A percentile compares a stretch with the other conserved stretches of the same genome.
Conservation (phyloP, 1,140 invertebrate species). For the Hesperophylax magnus region DNA sequence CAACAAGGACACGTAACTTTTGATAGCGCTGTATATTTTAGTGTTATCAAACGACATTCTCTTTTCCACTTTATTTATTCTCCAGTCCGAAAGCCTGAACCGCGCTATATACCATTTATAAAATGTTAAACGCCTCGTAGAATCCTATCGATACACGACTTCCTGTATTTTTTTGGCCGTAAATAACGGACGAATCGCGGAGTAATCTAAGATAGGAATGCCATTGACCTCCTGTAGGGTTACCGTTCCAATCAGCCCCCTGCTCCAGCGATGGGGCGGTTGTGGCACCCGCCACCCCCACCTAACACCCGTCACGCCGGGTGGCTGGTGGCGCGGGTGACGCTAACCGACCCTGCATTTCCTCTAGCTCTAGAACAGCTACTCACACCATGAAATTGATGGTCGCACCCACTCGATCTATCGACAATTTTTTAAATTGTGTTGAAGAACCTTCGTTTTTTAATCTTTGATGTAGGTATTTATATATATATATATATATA, state of each 20-base stretch:
- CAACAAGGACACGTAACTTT: too few relatives aligned
- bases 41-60: too few relatives aligned
- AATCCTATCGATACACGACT: conserved; percentile 14
- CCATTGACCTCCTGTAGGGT: conserved; percentile 33
- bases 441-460: too few relatives aligned
- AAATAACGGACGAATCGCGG: conserved; percentile 42
- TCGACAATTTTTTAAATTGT: not conserved
- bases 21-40: too few relatives aligned
- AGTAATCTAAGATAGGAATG: conserved; percentile 40
- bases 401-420: not conserved
- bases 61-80: too few relatives aligned
- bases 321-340: too few relatives aligned
- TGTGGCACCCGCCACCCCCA: not conserved
- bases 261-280: not conserved
- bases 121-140: not conserved
- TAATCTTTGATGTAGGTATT: too few relatives aligned
- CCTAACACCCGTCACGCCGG: conserved; percentile 6
- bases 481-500: too few relatives aligned
- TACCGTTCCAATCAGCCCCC: conserved; percentile 41
- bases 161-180: conserved; percentile 28
- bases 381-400: not conserved
- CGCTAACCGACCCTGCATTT: not conserved
- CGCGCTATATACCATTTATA: too few relatives aligned
- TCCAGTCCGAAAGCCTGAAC: too few relatives aligned
- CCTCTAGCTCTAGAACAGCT: not conserved